Evolutionary conservation across 1,140 invertebrate species (phyloP).

Genomic region (Hestina assimilis): DNA sequence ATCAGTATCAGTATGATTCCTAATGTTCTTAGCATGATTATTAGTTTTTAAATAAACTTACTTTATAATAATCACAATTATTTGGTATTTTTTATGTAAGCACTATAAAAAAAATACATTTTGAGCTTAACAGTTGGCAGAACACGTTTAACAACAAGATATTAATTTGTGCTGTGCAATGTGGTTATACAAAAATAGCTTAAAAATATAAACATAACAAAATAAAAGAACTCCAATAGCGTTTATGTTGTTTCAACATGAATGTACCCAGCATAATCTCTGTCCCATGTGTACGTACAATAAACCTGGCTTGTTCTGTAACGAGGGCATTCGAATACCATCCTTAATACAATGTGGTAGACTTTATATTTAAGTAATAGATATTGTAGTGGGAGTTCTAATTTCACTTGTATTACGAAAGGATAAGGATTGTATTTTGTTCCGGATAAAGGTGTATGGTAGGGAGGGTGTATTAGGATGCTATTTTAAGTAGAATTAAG

Average conservation of each 20-base stretch:
- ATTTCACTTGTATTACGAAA: constrained; percentile 1
- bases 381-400: neutral
- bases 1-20: too few species aligned
- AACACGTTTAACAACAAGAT: too few species aligned
- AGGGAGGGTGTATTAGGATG: constrained; percentile 5
- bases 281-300: neutral
- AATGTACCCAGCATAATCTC: neutral
- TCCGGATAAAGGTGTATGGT: neutral
- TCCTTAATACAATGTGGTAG: neutral
- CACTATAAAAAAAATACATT: too few species aligned
- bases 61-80: too few species aligned
- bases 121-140: too few species aligned
- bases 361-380: neutral
- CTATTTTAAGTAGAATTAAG: constrained; percentile 13
- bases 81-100: too few species aligned
- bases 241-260: neutral
- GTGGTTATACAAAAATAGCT: too few species aligned
- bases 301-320: neutral
- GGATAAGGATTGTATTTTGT: constrained; percentile 6
- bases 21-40: too few species aligned
- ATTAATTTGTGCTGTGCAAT: too few species aligned
- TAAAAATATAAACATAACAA: too few species aligned
- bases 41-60: too few species aligned
- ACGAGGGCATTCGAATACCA: neutral
- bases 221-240: neutral